Conservation (phyloP, 2,113 vertebrate species). For the Lethenteron camtschaticum region DNA sequence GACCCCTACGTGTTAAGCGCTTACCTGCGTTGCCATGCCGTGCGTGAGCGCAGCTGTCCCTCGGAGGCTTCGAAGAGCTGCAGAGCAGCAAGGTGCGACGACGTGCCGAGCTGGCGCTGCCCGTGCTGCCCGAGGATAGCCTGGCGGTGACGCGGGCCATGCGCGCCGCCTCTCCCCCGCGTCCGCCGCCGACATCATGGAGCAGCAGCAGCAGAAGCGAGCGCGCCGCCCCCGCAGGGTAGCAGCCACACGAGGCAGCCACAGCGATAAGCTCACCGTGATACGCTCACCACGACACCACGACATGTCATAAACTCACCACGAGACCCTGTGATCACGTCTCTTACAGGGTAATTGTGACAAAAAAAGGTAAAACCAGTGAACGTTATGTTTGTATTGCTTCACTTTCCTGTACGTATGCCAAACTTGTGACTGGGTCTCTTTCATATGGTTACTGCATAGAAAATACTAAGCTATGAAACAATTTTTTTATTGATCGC, state of each 20-base stretch:
- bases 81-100: constrained; percentile 61
- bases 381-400: too few relatives aligned
- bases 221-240: constrained; percentile 85
- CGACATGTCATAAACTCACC: too few relatives aligned
- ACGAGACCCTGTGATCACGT: too few relatives aligned
- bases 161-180: constrained; percentile 85
- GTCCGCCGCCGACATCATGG: constrained; percentile 81
- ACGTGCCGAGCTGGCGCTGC: constrained; percentile 43
- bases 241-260: not conserved
- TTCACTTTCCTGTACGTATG: too few relatives aligned
- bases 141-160: constrained; percentile 80
- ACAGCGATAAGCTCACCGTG: too few relatives aligned
- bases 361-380: accelerated
- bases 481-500: too few relatives aligned
- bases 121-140: constrained; percentile 74
- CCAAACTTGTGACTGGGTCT: too few relatives aligned
- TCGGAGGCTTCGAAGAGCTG: constrained; percentile 83
- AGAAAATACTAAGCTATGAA: too few relatives aligned
- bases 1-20: too few relatives aligned
- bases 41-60: constrained; percentile 39
- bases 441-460: too few relatives aligned
- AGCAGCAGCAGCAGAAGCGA: constrained; percentile 88
- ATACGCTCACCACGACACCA: too few relatives aligned
- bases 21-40: too few relatives aligned
- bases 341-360: not conserved